These are phyloP conservation scores for Tricholaema leucomelas DNA, from an alignment of 2,113 vertebrate genomes.

Conservation along the genomic window DNA sequence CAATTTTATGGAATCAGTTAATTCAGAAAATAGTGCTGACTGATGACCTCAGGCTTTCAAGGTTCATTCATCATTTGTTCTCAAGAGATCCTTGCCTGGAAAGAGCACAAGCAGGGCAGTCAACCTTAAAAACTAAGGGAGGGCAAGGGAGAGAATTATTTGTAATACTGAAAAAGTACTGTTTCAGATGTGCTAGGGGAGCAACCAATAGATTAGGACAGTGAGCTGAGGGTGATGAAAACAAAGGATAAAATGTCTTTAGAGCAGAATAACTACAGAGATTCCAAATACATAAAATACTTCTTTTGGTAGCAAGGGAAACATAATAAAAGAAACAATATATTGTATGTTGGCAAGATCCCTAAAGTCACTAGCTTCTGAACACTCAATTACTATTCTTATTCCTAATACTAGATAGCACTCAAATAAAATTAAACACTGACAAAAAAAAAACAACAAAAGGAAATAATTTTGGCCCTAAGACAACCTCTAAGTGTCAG, in stretches of 20 bases:
- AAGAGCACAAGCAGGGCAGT: neutral
- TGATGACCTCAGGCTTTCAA: neutral
- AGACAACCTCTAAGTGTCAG: neutral
- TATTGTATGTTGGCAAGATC: neutral
- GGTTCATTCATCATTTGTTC: neutral
- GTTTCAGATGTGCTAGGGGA: neutral
- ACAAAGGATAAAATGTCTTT: neutral
- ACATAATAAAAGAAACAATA: neutral
- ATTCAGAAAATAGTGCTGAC: neutral
- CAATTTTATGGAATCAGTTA: neutral
- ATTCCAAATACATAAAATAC: neutral
- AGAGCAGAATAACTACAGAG: neutral
- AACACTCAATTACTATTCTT: neutral
- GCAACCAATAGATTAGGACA: neutral
- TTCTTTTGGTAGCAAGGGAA: neutral
- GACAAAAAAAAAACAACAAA: neutral
- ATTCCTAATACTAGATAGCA: neutral
- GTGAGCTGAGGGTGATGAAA: neutral
- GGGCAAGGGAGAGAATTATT: neutral
- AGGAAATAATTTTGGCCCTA: conserved; percentile 1
- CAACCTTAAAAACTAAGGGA: neutral
- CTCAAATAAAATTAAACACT: neutral
- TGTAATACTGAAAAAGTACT: neutral
- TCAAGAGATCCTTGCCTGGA: neutral
- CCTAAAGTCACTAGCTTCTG: neutral